Evolutionary conservation across 1,140 invertebrate species (phyloP), one percentile per base, ranked within the genome.

Genomic region (Antheraea pernyi): DNA sequence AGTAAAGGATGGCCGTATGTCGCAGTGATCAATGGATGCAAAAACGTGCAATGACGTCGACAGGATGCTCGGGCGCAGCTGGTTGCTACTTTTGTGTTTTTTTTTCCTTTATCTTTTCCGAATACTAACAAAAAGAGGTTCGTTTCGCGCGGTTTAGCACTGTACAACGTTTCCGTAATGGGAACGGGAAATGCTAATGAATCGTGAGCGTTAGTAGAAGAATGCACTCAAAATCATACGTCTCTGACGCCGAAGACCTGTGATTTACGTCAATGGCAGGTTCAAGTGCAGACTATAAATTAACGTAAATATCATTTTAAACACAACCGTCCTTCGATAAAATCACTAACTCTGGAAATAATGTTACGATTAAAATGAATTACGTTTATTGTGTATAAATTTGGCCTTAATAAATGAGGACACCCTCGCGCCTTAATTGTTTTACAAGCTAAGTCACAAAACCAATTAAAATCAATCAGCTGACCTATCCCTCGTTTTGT

Each of bases 1-100:
- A 67, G 79, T 37, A 82, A 85, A 82, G 84, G 86, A 91, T 74
- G 73, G 74, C 68, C 18, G 39, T 78, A 85, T 66, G 71, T 79
- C 72, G 67, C 70, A 67, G 72, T 81, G 78, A 85, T 88, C 80
- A 85, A 86, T 84, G 81, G 77, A 77, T 79, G 80, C 70, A 80
- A 82, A 80, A 85, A 88, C 75, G 82, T 86, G 80, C 80, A 80
- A 80, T 87, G 82, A 86, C 83, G 83, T 82, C 80, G 85, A 86
- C 89, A 91, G 89, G 89, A 91, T 91, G 88, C 89, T 75, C 84
- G 72, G 73, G 81, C 89, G 89, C 89, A 91, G 89, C 89, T 91
- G 89, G 88, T 80, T 89, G 87, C 85, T 85, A 89, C 84, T 82
- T 91, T 90, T 85, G 79, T 85, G 74, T 89, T 86, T 85, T 88